Conservation (phyloP, 2,888 invertebrate genomes). For the Cantharis rufa region DNA sequence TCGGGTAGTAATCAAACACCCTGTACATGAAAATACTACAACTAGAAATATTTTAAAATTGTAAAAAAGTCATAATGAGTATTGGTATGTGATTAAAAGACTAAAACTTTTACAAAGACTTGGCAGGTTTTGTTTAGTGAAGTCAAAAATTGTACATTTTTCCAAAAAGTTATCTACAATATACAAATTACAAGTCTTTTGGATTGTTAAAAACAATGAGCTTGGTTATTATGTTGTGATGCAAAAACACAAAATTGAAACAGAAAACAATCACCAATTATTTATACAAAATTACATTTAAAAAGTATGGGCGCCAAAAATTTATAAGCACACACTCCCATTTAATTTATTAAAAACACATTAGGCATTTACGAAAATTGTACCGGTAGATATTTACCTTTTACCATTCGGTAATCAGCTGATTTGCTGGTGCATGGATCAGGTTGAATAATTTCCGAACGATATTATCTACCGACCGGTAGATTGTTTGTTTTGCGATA, state of each 20-base stretch:
- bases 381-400: too few relatives aligned
- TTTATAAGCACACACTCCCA: not conserved
- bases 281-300: not conserved
- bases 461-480: too few relatives aligned
- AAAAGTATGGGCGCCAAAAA: not conserved
- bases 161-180: constrained; percentile 8
- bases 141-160: not conserved
- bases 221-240: not conserved
- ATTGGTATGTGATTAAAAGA: not conserved
- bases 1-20: not conserved
- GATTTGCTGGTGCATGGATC: too few relatives aligned
- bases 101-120: not conserved
- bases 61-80: not conserved
- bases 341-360: constrained; percentile 14
- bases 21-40: not conserved
- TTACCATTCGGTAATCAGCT: too few relatives aligned
- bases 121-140: not conserved
- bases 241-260: not conserved
- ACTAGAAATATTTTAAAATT: not conserved
- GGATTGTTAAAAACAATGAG: constrained; percentile 5
- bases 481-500: too few relatives aligned
- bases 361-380: too few relatives aligned
- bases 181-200: constrained; percentile 11
- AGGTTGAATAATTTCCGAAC: too few relatives aligned
- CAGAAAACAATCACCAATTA: not conserved